Evolutionary conservation across 2,888 invertebrate species (phyloP).

Genomic region (Eledone cirrhosa): DNA sequence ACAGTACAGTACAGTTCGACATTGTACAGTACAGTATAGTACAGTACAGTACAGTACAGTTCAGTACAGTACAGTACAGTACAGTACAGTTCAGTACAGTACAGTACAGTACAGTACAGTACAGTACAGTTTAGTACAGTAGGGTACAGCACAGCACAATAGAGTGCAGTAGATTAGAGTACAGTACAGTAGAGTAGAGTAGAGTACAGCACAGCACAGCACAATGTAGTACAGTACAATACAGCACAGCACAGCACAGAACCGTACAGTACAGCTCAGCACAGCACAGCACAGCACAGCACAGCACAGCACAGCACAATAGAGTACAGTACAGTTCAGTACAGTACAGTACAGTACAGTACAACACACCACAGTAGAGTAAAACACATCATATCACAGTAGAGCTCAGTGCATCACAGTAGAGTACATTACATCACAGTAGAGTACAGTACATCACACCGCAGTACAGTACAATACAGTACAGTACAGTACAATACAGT

Average conservation of each 20-base stretch:
- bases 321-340: too few species aligned
- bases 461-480: too few species aligned
- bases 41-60: constrained; percentile 35
- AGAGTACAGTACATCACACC: constrained; percentile 35
- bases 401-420: too few species aligned
- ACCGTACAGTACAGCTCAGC: background rate
- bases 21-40: constrained; percentile 32
- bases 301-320: too few species aligned
- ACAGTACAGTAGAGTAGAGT: background rate
- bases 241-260: background rate
- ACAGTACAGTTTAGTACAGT: background rate
- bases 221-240: background rate
- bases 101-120: background rate
- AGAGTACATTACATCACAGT: constrained; percentile 34
- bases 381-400: too few species aligned
- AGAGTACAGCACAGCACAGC: background rate
- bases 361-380: too few species aligned
- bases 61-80: background rate
- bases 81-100: background rate
- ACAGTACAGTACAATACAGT: constrained; percentile 33
- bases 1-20: constrained; percentile 28
- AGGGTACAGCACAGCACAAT: background rate
- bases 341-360: too few species aligned
- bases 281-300: background rate
- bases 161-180: constrained; percentile 2